Percentiles rank a stretch among this genome's conserved stretches.
Conservation (phyloP, 2,888 invertebrate genomes). For the Dendrolimus houi region DNA sequence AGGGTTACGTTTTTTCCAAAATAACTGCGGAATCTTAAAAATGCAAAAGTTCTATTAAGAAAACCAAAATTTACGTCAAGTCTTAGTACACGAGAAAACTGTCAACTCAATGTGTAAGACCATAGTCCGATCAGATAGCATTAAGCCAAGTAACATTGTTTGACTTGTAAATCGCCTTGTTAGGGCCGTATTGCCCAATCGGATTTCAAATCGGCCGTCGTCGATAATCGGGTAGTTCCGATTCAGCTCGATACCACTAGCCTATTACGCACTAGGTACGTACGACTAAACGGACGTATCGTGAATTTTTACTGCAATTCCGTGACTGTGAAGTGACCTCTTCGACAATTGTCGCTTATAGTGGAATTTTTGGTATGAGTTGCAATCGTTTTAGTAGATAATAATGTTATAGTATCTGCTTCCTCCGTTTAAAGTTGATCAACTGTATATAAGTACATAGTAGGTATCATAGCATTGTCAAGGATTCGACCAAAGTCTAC, state of each 20-base stretch:
- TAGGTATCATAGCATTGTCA: too few species aligned
- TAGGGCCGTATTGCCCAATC: background rate
- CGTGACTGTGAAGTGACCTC: slow-evolving; percentile 1
- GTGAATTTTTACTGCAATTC: slow-evolving; percentile 52
- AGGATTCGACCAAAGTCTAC: too few species aligned
- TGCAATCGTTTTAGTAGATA: too few species aligned
- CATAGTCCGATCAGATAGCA: background rate
- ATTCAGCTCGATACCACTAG: slow-evolving; percentile 1
- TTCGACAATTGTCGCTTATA: background rate
- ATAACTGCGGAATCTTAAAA: too few species aligned
- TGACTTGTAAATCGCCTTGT: slow-evolving; percentile 7
- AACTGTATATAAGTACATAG: too few species aligned
- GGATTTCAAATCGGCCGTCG: background rate
- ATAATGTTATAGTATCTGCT: too few species aligned
- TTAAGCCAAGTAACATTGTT: slow-evolving; percentile 5
- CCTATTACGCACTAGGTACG: slow-evolving; percentile 3
- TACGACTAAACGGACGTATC: slow-evolving; percentile 31
- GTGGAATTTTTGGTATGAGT: too few species aligned
- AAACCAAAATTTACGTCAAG: background rate
- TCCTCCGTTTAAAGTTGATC: too few species aligned
- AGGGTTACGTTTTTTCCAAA: too few species aligned
- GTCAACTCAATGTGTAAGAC: background rate
- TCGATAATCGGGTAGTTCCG: slow-evolving; percentile 2
- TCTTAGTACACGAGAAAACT: background rate
- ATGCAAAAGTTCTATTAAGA: too few species aligned